These are phyloP conservation scores for Nilaparvata lugens DNA, from an alignment of 1,140 invertebrate species.

Conservation along the genomic window DNA sequence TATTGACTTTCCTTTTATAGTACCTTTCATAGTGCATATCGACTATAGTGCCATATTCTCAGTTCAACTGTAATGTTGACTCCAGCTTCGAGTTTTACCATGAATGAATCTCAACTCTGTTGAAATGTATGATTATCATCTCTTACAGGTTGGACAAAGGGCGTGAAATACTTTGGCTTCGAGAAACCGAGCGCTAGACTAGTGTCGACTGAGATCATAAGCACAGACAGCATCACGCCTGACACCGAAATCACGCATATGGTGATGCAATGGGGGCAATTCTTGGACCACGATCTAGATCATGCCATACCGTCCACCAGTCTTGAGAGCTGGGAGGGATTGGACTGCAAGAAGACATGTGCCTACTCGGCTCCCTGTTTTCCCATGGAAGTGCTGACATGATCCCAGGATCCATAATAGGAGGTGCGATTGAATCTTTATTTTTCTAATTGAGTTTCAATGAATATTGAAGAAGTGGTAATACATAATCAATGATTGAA, in stretches of 20 bases:
- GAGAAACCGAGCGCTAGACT: slow-evolving; percentile 76
- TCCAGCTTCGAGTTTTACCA: not conserved
- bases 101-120: not conserved
- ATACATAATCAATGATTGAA: too few species aligned
- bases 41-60: too few species aligned
- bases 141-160: slow-evolving; percentile 64
- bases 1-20: too few species aligned
- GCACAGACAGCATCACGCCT: slow-evolving; percentile 70
- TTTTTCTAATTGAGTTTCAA: too few species aligned
- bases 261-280: slow-evolving; percentile 99
- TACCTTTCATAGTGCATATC: too few species aligned
- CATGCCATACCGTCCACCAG: slow-evolving; percentile 88
- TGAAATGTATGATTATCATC: not conserved
- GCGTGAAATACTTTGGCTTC: slow-evolving; percentile 70
- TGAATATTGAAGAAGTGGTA: too few species aligned
- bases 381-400: slow-evolving; percentile 63
- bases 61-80: too few species aligned
- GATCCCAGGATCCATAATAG: slow-evolving; percentile 74
- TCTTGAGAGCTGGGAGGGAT: slow-evolving; percentile 85
- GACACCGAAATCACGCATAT: slow-evolving; percentile 82
- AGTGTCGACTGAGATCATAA: slow-evolving; percentile 78
- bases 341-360: slow-evolving; percentile 90
- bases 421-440: slow-evolving; percentile 30
- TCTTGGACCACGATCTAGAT: slow-evolving; percentile 93
- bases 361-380: slow-evolving; percentile 95